Percentiles rank a stretch among this genome's conserved stretches.
phyloP scores from a whole-genome alignment of 1,140 invertebrate species.

The Hetaerina americana region DNA sequence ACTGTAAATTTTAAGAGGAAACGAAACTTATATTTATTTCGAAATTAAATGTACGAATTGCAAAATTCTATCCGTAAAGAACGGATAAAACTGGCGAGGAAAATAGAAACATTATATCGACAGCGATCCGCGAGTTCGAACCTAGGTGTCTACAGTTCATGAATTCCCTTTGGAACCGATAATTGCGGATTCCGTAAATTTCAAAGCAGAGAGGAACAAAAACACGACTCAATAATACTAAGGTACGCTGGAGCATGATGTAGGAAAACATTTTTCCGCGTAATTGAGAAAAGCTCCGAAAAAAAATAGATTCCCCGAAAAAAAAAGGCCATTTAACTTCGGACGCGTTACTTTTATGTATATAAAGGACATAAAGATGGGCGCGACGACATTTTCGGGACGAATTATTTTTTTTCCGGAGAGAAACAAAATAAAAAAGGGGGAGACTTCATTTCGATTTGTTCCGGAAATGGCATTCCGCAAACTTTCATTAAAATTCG shows the following conservation, averaged over 20 bases:
- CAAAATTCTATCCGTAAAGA: too few relatives aligned
- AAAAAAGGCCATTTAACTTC: background rate
- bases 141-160: too few relatives aligned
- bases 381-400: background rate
- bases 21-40: too few relatives aligned
- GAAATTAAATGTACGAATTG: too few relatives aligned
- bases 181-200: background rate
- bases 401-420: too few relatives aligned
- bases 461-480: background rate
- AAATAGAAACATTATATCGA: too few relatives aligned
- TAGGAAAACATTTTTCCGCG: background rate
- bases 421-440: background rate
- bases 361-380: background rate
- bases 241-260: background rate
- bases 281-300: background rate
- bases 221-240: too few relatives aligned
- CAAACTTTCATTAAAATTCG: background rate
- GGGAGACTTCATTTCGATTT: background rate
- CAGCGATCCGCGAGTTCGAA: too few relatives aligned
- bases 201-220: background rate
- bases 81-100: too few relatives aligned
- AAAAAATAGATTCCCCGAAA: background rate
- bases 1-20: too few relatives aligned
- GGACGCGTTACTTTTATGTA: background rate
- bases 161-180: background rate